Percentiles rank a stretch among this genome's conserved stretches.
Conservation (phyloP, 2,797 vertebrate genomes). For the Hoplostethus mediterraneus region DNA sequence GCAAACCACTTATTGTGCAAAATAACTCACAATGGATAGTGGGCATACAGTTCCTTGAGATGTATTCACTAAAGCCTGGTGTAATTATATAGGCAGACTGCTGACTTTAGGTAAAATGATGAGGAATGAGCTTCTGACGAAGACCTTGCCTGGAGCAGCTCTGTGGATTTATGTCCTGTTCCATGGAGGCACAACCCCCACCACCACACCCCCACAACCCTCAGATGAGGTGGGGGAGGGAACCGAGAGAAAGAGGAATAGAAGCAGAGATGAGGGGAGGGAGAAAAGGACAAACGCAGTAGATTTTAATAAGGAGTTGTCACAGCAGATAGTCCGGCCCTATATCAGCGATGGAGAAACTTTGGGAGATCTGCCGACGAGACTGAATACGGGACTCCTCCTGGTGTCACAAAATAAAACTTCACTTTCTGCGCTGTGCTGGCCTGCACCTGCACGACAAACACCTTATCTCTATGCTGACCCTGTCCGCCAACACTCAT, state of each 20-base stretch:
- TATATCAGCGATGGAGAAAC: conserved; percentile 73
- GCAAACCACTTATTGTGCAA: conserved; percentile 44
- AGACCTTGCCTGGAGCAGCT: conserved; percentile 83
- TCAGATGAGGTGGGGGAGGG: conserved; percentile 53
- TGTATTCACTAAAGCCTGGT: conserved; percentile 63
- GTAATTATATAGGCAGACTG: conserved; percentile 80
- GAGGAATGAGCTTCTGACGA: conserved; percentile 80
- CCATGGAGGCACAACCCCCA: conserved; percentile 53
- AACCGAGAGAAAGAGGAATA: conserved; percentile 31
- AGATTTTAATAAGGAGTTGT: conserved; percentile 84
- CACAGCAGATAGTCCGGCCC: conserved; percentile 73
- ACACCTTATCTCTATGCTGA: conserved; percentile 36
- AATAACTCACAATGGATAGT: conserved; percentile 48
- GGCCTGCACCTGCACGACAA: conserved; percentile 3
- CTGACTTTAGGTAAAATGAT: conserved; percentile 83
- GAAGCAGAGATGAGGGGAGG: conserved; percentile 21
- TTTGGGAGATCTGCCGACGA: conserved; percentile 74
- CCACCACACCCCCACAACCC: conserved; percentile 27
- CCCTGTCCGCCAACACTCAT: conserved; percentile 19
- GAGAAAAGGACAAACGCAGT: conserved; percentile 73
- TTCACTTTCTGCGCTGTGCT: conserved; percentile 29
- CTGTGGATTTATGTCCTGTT: conserved; percentile 80
- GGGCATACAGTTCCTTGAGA: conserved; percentile 35
- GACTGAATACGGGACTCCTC: conserved; percentile 57
- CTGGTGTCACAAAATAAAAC: conserved; percentile 56